Percentiles rank a stretch among this genome's conserved stretches.
Evolutionary conservation across 2,888 invertebrate genomes (phyloP).

Genomic region (Xanthia icteritia): DNA sequence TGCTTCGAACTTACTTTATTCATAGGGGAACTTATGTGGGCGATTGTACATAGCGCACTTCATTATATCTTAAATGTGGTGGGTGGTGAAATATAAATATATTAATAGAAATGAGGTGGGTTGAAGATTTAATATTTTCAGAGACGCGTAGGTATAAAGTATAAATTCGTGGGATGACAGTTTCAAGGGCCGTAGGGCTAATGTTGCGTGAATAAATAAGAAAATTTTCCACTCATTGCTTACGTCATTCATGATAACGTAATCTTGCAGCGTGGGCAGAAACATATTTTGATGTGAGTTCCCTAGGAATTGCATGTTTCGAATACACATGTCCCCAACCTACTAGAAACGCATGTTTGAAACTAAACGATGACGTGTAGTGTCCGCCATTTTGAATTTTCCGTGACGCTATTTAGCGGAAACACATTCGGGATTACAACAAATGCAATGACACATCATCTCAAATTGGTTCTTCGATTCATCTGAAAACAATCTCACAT

Average conservation of each 20-base stretch:
- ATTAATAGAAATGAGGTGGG: slow-evolving; percentile 7
- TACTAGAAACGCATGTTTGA: background rate
- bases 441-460: too few species aligned
- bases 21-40: background rate
- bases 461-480: background rate
- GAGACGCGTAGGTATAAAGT: background rate
- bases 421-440: background rate
- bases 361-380: background rate
- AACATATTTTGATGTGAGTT: slow-evolving; percentile 11
- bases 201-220: slow-evolving; percentile 1
- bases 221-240: slow-evolving; percentile 8
- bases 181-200: background rate
- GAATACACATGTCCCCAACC: background rate
- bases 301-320: background rate
- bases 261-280: background rate
- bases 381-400: background rate
- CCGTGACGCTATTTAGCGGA: background rate
- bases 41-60: background rate
- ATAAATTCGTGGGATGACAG: background rate
- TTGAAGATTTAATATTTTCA: slow-evolving; percentile 9
- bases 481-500: background rate
- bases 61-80: background rate
- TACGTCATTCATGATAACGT: slow-evolving; percentile 11
- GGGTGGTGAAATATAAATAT: slow-evolving; percentile 2
- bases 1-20: background rate